Conservation (phyloP, 2,888 invertebrate genomes). For the Ochropleura leucogaster region DNA sequence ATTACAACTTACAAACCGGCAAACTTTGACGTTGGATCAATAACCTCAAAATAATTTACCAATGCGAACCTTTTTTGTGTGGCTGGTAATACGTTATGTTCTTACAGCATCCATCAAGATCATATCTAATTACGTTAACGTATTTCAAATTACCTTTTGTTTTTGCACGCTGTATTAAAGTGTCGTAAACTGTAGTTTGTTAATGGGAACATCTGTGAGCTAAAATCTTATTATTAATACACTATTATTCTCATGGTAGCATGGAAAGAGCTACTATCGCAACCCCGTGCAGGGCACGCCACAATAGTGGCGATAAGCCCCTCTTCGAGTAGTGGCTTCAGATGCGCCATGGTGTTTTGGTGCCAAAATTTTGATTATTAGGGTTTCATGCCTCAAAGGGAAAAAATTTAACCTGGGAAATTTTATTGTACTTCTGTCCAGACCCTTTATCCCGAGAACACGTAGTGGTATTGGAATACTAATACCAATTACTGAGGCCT, state of each 20-base stretch:
- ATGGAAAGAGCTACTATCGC: too few relatives aligned
- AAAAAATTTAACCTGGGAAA: too few relatives aligned
- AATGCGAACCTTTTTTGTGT: conserved; percentile 65
- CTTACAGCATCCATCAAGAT: conserved; percentile 79
- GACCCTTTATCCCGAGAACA: too few relatives aligned
- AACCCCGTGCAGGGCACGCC: too few relatives aligned
- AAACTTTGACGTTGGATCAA: conserved; percentile 62
- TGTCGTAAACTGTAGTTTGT: conserved; percentile 25
- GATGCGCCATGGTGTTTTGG: background rate
- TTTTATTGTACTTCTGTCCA: too few relatives aligned
- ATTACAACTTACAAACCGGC: conserved; percentile 42
- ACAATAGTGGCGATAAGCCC: too few relatives aligned
- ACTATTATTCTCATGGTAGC: too few relatives aligned
- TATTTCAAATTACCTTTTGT: conserved; percentile 74
- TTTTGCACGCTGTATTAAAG: conserved; percentile 52
- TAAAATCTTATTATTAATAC: background rate
- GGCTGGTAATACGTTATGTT: conserved; percentile 65
- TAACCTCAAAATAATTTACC: conserved; percentile 64
- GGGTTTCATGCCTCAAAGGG: too few relatives aligned
- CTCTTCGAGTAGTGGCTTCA: too few relatives aligned
- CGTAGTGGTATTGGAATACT: too few relatives aligned
- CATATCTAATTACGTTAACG: conserved; percentile 76
- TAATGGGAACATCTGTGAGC: background rate
- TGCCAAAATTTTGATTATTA: background rate
- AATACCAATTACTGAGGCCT: too few relatives aligned